Evolutionary conservation across 2,888 invertebrate species (phyloP), one percentile per base, ranked within the genome.

Genomic region (Apamea anceps): DNA sequence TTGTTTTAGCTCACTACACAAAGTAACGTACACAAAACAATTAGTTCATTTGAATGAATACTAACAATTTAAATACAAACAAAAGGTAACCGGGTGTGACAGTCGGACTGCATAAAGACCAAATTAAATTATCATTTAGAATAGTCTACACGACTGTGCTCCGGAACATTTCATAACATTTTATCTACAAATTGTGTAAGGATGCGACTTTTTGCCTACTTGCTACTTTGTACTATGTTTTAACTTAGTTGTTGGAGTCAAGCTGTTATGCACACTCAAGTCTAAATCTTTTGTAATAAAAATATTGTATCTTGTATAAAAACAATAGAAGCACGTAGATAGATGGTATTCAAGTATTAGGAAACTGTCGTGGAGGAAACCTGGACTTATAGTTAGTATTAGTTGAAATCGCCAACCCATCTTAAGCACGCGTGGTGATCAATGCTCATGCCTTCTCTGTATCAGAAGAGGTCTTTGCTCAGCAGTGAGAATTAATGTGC

Each of bases 41-140:
- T 62, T 54, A 54, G 37, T 32, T 63, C 0, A 57, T 63, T 67
- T 62, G 1, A 84, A 81, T 83, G 62, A 84, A 78, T 66, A 45
- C 15, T n/a, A n/a, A n/a, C 5, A 32, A 51, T 60, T 80, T 60
- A 51, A 60, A 78, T 77, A 37, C 25, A 78, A 66, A 51, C 37
- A 67, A 78, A 84, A 63, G 13, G 37, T 70, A 72, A 5, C 63
- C 28, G 15, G 15, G 62, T 71, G 80, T 32, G 68, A 28, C 54
- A 28, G 74, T 74, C 37, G 54, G 54, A 63, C 66, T 85, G 71
- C 62, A 72, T 80, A 67, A 67, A 85, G n/a, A 12, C 21, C 10
- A 67, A 80, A 80, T 85, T 67, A 74, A 72, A 80, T 82, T 82
- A 85, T 72, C 80, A 74, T 85, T 84, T 80, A 70, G 71, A 85